Base-by-base conservation (phyloP, 2,888 invertebrate species). In the Yponomeuta plumbellus region DNA sequence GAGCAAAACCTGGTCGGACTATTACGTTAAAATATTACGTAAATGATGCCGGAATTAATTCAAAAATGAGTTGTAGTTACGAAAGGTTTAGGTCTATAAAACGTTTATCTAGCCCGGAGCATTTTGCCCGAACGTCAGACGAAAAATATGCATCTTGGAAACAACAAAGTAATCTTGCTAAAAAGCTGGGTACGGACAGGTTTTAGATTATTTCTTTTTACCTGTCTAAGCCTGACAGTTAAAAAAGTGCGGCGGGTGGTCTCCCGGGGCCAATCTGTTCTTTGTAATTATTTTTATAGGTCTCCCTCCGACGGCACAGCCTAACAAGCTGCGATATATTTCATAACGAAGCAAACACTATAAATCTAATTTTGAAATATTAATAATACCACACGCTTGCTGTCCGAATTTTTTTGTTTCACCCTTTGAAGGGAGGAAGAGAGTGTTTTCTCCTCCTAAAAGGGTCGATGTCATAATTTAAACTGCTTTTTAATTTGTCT, bases 331-430 rank as follows among this genome's bases (percentile, higher is more conserved):
- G 71, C 71, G 71, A 76, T 78, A 77, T 76, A 52, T 52, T 52
- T 82, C 81, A 80, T 80, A 75, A 78, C 75, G 72, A 75, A 78
- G 78, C 80, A 81, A 80, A 82, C 68, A 78, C 75, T 71, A 84
- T 85, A 83, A 84, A 85, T 85, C 78, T 70, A 71, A 67, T 52
- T 75, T 75, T 77, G 80, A 79, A 80, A 76, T 74, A 72, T 78
- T 80, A 80, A 83, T 83, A 79, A 79, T 72, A 80, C 66, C 74
- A 71, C 56, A 22, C 69, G 67, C 17, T 62, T 59, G 44, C 44
- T 3, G 44, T 26, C 22, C 40, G n/a, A 44, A 44, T 40, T 64
- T 64, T 73, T 76, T 74, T 71, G 69, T 74, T 75, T 73, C 65
- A 67, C 66, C n/a, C 26, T 26, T n/a, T 34, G 44, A 17, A 52